phyloP scores from a whole-genome alignment of 2,797 vertebrate species.

The Phalanger gymnotis region DNA sequence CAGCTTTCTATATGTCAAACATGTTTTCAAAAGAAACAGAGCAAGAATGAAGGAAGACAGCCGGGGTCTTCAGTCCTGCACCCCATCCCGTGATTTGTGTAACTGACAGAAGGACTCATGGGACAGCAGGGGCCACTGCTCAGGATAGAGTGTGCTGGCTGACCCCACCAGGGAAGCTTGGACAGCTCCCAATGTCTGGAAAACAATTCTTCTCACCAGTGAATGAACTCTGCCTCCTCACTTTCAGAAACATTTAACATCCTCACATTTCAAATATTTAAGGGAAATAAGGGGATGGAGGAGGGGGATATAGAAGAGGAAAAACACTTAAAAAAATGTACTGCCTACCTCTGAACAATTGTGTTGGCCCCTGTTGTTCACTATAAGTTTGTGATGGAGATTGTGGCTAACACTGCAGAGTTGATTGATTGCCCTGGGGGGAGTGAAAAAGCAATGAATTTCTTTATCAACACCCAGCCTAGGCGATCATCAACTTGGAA shows the following conservation, averaged over 20 bases:
- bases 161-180: not conserved
- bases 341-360: constrained; percentile 8
- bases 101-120: not conserved
- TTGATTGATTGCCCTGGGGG: not conserved
- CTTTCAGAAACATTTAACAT: not conserved
- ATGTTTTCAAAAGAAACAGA: not conserved
- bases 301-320: not conserved
- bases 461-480: constrained; percentile 11
- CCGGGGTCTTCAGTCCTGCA: not conserved
- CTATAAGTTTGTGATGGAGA: not conserved
- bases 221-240: constrained; percentile 15
- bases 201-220: not conserved
- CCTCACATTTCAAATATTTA: constrained; percentile 5
- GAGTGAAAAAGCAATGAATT: constrained; percentile 20
- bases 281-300: constrained; percentile 2
- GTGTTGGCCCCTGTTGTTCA: not conserved
- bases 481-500: not conserved
- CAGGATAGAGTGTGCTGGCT: not conserved
- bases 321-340: not conserved
- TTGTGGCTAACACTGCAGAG: not conserved
- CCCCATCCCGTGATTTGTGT: not conserved
- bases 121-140: not conserved
- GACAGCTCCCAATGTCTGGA: constrained; percentile 12
- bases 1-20: not conserved
- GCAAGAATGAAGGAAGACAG: not conserved